These are phyloP conservation scores for Cyprinodon brontotheroides DNA, from an alignment of 2,113 vertebrate genomes.

Conservation along the genomic window DNA sequence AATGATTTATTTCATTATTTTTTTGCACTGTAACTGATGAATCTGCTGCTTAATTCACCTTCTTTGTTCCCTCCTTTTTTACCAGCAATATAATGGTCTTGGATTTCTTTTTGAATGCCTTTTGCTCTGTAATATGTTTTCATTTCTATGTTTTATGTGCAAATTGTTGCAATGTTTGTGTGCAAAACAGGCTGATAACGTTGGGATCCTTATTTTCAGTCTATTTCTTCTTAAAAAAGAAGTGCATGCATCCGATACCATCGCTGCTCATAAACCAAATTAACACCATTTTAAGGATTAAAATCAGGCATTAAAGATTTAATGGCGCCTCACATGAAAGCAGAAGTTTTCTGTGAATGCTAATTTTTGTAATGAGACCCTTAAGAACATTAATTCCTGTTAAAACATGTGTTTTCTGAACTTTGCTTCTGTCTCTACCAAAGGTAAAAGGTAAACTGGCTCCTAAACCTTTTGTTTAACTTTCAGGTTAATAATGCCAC, in stretches of 20 bases:
- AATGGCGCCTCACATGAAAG: constrained; percentile 29
- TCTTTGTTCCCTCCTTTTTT: constrained; percentile 61
- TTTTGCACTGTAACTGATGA: constrained; percentile 72
- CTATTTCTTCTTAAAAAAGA: constrained; percentile 71
- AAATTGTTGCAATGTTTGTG: constrained; percentile 65
- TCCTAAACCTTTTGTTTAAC: constrained; percentile 53
- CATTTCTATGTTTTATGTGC: constrained; percentile 67
- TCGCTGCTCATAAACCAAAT: constrained; percentile 71
- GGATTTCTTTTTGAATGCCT: constrained; percentile 78
- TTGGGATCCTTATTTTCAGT: constrained; percentile 66
- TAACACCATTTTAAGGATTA: constrained; percentile 54
- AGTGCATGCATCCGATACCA: constrained; percentile 71
- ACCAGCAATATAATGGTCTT: constrained; percentile 70
- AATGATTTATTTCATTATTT: constrained; percentile 58
- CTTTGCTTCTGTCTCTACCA: not conserved
- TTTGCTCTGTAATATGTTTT: constrained; percentile 64
- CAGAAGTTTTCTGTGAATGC: constrained; percentile 1
- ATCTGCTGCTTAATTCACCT: constrained; percentile 75
- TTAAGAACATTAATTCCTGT: not conserved
- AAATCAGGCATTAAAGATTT: constrained; percentile 17
- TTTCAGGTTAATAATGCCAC: constrained; percentile 98
- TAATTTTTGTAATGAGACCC: not conserved
- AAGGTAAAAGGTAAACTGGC: not conserved
- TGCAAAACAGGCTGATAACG: constrained; percentile 71
- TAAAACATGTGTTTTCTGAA: not conserved